Evolutionary conservation across 2,888 invertebrate genomes (phyloP).

Genomic region (Sericinus montela): DNA sequence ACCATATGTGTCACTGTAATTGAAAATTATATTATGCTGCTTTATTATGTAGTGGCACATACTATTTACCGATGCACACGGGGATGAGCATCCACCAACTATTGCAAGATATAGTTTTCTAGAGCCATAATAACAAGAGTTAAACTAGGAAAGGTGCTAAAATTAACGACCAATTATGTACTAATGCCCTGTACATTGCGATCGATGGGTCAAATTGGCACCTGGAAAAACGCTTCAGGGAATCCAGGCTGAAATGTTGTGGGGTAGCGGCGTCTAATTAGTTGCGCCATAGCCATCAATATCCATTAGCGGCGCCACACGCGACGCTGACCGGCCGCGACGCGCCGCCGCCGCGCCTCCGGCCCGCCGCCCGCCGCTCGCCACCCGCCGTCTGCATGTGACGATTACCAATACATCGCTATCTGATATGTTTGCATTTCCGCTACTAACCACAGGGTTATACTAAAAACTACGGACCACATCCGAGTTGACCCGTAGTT

Average conservation of each 20-base stretch:
- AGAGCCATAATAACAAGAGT: too few relatives aligned
- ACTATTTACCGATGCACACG: too few relatives aligned
- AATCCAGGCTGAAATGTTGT: slow-evolving; percentile 41
- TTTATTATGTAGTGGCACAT: too few relatives aligned
- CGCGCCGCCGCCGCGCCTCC: slow-evolving; percentile 31
- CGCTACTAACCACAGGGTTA: slow-evolving; percentile 27
- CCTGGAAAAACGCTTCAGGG: slow-evolving; percentile 41
- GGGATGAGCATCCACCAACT: too few relatives aligned
- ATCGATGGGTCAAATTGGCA: slow-evolving; percentile 25
- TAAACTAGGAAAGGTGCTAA: too few relatives aligned
- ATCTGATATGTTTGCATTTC: slow-evolving; percentile 61
- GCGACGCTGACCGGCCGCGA: slow-evolving; percentile 47
- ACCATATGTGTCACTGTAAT: too few relatives aligned
- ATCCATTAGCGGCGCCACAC: slow-evolving; percentile 77
- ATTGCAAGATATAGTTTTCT: too few relatives aligned
- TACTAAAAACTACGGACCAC: neutral
- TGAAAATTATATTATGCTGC: too few relatives aligned
- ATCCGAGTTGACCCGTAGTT: slow-evolving; percentile 3
- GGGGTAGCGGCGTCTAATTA: slow-evolving; percentile 59
- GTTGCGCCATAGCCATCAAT: slow-evolving; percentile 73
- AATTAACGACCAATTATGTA: neutral
- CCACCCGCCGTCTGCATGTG: slow-evolving; percentile 32
- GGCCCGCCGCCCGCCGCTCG: slow-evolving; percentile 23
- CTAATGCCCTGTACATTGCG: neutral
- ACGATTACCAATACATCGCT: slow-evolving; percentile 51